Evolutionary conservation across 1,140 invertebrate genomes (phyloP).

Genomic region (Brachystomella parvula): DNA sequence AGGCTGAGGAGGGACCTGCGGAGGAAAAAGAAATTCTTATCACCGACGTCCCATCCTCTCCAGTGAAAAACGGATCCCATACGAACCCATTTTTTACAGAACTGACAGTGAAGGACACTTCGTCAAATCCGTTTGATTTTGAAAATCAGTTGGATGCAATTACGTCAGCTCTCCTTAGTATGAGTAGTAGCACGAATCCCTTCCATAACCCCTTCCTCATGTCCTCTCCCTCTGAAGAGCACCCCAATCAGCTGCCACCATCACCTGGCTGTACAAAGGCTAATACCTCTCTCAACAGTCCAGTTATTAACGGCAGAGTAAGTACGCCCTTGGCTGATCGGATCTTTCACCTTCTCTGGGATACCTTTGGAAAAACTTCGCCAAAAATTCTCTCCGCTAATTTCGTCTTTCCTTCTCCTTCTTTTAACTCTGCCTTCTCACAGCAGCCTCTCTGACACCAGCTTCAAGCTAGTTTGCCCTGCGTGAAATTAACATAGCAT

Average conservation of each 20-base stretch:
- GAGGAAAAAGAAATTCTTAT: conserved; percentile 30
- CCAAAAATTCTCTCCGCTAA: too few species aligned
- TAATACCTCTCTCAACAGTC: conserved; percentile 15
- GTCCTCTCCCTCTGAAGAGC: conserved; percentile 16
- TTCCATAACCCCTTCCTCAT: conserved; percentile 38
- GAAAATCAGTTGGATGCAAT: conserved; percentile 30
- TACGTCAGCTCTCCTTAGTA: conserved; percentile 29
- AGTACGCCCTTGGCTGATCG: neutral
- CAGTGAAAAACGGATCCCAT: conserved; percentile 19
- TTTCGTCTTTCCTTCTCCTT: too few species aligned
- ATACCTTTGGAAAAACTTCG: neutral
- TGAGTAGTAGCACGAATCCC: conserved; percentile 27
- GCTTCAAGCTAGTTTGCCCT: too few species aligned
- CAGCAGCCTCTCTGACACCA: too few species aligned
- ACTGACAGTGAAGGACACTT: conserved; percentile 24
- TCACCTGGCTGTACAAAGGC: conserved; percentile 28
- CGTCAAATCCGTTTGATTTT: conserved; percentile 24
- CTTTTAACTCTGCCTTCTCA: too few species aligned
- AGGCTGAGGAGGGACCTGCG: conserved; percentile 1
- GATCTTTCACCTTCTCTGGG: neutral
- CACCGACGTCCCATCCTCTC: conserved; percentile 25
- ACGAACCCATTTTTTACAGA: conserved; percentile 2
- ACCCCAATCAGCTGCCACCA: conserved; percentile 14
- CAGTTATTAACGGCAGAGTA: conserved; percentile 14
- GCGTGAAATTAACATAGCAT: too few species aligned